Evolutionary conservation across 2,888 invertebrate genomes (phyloP).

Genomic region (Tetranychus piercei): DNA sequence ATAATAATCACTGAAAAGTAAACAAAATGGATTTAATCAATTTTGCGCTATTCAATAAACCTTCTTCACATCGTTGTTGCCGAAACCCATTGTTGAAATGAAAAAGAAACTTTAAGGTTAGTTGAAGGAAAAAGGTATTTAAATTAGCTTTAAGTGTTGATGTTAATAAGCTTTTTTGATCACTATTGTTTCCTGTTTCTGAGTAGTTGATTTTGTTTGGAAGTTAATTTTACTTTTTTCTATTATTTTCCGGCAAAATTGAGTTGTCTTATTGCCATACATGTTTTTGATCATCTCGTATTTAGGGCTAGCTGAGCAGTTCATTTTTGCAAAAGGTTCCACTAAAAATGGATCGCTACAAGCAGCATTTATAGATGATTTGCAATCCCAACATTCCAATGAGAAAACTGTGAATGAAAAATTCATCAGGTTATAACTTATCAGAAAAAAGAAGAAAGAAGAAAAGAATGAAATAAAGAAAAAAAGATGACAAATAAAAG

Average conservation of each 20-base stretch:
- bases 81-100: too few relatives aligned
- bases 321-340: constrained; percentile 60
- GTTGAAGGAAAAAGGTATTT: too few relatives aligned
- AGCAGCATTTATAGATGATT: constrained; percentile 69
- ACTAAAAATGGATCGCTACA: constrained; percentile 74
- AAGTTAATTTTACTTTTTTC: constrained; percentile 49
- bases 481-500: background rate
- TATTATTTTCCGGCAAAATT: constrained; percentile 58
- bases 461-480: background rate
- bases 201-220: background rate
- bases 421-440: background rate
- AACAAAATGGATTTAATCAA: too few relatives aligned
- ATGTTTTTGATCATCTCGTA: constrained; percentile 20
- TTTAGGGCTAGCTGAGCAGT: constrained; percentile 44
- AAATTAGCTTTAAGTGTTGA: too few relatives aligned
- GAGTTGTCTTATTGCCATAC: constrained; percentile 35
- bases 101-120: too few relatives aligned
- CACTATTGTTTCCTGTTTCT: too few relatives aligned
- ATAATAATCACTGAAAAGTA: too few relatives aligned
- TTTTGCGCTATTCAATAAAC: too few relatives aligned
- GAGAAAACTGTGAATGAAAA: constrained; percentile 11
- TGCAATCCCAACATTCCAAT: constrained; percentile 62
- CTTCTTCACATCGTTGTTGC: too few relatives aligned
- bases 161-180: too few relatives aligned
- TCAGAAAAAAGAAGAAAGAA: background rate